Evolutionary conservation across 2,888 invertebrate genomes (phyloP), one percentile per base, ranked within the genome.

Genomic region (Caenorhabditis macrosperma): DNA sequence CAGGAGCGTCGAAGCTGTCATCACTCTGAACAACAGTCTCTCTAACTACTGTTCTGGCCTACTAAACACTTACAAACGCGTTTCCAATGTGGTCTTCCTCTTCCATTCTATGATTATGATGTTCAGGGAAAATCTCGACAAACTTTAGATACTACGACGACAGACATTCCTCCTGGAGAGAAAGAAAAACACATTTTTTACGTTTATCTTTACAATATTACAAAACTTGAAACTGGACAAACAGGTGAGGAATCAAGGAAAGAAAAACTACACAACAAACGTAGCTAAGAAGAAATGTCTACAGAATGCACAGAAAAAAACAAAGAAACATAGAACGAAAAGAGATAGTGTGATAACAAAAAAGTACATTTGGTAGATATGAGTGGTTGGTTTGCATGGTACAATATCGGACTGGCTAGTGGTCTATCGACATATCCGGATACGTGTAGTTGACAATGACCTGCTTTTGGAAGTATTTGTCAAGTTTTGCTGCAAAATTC

Each of bases 381-480:
- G 74, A 74, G 74, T 74, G 26, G 24, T 0, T 22, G 26, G n/a
- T 59, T 64, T 28, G 60, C 63, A 69, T 81, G 57, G 48, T 81
- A 81, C 71, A 82, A 69, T 48, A 24, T 20, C 52, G 38, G 33
- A 24, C 20, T 41, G 35, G 55, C 69, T 60, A 69, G 60, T 63
- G 46, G 22, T 17, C n/a, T 55, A 57, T 22, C 12, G 46, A 20
- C 28, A 52, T 28, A 6, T 64, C 72, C 12, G 22, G 28, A 22
- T 61, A 74, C 44, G 24, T 44, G 54, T 78, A 75, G 61, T 54
- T 72, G 35, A 66, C 52, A 57, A 64, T 57, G 5, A 57, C 61
- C 69, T 81, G 81, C 63, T 89, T 88, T 60, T 86, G 85, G 71
- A 89, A 89, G 74, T 88, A 88, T 59, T 89, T 89, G 54, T 89